phyloP scores from a whole-genome alignment of 2,888 invertebrate genomes.

The Cataglyphis cursor region DNA sequence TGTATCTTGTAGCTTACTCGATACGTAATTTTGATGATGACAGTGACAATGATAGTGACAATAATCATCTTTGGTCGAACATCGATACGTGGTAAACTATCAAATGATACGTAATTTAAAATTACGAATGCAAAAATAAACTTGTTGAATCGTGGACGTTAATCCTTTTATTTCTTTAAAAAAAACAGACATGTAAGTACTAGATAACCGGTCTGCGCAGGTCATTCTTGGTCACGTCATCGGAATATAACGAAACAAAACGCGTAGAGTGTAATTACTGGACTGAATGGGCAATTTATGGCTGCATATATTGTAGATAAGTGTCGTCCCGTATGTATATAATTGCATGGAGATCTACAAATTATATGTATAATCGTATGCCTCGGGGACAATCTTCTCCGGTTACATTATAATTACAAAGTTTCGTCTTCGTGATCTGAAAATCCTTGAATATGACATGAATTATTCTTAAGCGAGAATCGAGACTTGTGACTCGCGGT shows the following conservation, averaged over 20 bases:
- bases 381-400: slow-evolving; percentile 41
- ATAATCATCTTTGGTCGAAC: background rate
- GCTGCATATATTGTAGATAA: slow-evolving; percentile 57
- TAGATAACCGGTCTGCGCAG: slow-evolving; percentile 27
- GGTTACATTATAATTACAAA: slow-evolving; percentile 30
- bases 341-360: slow-evolving; percentile 56
- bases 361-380: slow-evolving; percentile 49
- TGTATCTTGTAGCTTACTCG: background rate
- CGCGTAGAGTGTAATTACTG: slow-evolving; percentile 54
- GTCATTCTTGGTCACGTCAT: slow-evolving; percentile 60
- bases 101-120: slow-evolving; percentile 4
- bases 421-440: slow-evolving; percentile 19
- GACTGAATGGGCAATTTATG: slow-evolving; percentile 58
- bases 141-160: slow-evolving; percentile 17
- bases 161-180: slow-evolving; percentile 25
- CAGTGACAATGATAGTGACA: background rate
- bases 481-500: background rate
- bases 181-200: background rate
- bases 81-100: background rate
- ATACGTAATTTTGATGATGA: slow-evolving; percentile 11
- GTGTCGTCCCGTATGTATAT: slow-evolving; percentile 53
- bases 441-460: slow-evolving; percentile 31
- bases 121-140: slow-evolving; percentile 31
- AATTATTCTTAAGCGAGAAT: slow-evolving; percentile 28
- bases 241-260: slow-evolving; percentile 49